Evolutionary conservation across 2,888 invertebrate species (phyloP).

Genomic region (Lasioglossum pauxillum): DNA sequence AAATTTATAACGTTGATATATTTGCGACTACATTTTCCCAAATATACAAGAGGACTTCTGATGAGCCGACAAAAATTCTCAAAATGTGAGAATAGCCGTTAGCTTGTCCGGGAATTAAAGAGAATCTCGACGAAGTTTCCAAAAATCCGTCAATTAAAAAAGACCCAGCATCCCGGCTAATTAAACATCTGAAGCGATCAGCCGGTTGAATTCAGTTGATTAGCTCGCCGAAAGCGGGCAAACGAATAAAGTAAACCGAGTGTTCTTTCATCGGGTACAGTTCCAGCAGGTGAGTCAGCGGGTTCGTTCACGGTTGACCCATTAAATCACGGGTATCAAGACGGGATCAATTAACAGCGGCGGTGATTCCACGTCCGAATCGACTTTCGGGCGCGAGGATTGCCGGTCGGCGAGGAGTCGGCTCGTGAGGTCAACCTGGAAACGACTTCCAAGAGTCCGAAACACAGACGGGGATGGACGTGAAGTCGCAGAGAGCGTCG

Average conservation of each 20-base stretch:
- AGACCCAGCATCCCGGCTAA: not conserved
- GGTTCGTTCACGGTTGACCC: conserved; percentile 31
- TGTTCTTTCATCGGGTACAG: not conserved
- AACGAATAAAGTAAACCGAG: not conserved
- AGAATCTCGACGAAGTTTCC: not conserved
- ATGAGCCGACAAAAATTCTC: no score
- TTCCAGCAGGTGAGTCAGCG: conserved; percentile 42
- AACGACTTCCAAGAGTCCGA: conserved; percentile 65
- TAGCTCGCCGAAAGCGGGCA: not conserved
- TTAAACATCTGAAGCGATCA: not conserved
- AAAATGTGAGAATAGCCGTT: not conserved
- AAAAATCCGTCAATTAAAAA: not conserved
- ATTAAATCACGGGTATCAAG: conserved; percentile 51
- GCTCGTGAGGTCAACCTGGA: conserved; percentile 72
- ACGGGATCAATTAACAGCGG: conserved; percentile 64
- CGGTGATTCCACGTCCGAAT: conserved; percentile 65
- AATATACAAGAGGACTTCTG: no score
- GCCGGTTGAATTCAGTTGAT: not conserved
- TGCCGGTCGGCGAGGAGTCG: conserved; percentile 39
- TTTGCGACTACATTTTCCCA: no score
- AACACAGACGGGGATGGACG: conserved; percentile 49
- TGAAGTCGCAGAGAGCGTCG: conserved; percentile 69
- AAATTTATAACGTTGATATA: no score
- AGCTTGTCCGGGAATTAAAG: not conserved
- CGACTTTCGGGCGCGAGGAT: conserved; percentile 68